Conservation (phyloP, 2,113 vertebrate genomes). For the Etheostoma spectabile region DNA sequence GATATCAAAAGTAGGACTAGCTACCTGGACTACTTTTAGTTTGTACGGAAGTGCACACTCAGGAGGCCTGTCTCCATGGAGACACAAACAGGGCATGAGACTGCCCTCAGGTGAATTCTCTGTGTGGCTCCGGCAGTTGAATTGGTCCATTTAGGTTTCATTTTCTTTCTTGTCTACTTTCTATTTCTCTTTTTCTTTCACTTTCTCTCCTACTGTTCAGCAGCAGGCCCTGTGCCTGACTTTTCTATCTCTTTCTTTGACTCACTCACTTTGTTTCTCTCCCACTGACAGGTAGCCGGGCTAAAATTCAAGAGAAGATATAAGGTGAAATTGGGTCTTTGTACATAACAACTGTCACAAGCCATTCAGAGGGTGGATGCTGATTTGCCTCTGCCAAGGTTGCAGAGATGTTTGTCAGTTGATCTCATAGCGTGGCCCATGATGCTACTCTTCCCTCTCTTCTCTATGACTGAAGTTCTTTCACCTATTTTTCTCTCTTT, state of each 20-base stretch:
- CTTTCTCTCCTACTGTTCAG: slow-evolving; percentile 64
- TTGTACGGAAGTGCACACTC: slow-evolving; percentile 59
- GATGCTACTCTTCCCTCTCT: slow-evolving; percentile 45
- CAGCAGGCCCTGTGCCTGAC: slow-evolving; percentile 32
- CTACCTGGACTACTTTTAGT: slow-evolving; percentile 62
- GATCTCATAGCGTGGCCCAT: slow-evolving; percentile 58
- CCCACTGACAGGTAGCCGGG: slow-evolving; percentile 58
- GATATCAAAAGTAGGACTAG: slow-evolving; percentile 63
- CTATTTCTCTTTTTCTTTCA: slow-evolving; percentile 68
- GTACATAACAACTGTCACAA: slow-evolving; percentile 70
- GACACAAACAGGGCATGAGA: slow-evolving; percentile 74
- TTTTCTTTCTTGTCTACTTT: slow-evolving; percentile 76
- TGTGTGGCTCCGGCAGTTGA: slow-evolving; percentile 61
- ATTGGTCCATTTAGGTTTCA: slow-evolving; percentile 78
- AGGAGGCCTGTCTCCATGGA: slow-evolving; percentile 78
- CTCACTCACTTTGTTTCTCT: slow-evolving; percentile 65
- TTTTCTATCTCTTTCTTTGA: slow-evolving; percentile 56
- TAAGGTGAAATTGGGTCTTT: slow-evolving; percentile 65
- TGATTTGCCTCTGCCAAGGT: slow-evolving; percentile 64
- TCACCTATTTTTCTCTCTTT: slow-evolving; percentile 28
- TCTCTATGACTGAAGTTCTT: slow-evolving; percentile 36
- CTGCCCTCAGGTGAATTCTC: slow-evolving; percentile 76
- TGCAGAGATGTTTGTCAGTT: slow-evolving; percentile 65
- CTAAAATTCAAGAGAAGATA: slow-evolving; percentile 58
- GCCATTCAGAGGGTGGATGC: slow-evolving; percentile 46